Evolutionary conservation across 2,797 vertebrate genomes (phyloP).

Genomic region (Karalla daura): DNA sequence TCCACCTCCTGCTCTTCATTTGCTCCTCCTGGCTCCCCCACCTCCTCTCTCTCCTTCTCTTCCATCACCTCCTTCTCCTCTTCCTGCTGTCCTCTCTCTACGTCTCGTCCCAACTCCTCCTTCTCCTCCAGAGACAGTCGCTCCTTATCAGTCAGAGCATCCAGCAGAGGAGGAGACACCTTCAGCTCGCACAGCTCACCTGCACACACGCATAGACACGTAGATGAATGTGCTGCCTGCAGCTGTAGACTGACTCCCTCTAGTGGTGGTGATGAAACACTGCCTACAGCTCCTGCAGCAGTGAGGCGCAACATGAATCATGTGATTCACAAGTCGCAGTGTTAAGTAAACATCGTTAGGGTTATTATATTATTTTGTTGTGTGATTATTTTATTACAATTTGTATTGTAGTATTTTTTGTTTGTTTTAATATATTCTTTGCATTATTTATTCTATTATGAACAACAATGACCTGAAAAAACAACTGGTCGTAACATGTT

Average conservation of each 20-base stretch:
- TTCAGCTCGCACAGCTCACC: conserved; percentile 81
- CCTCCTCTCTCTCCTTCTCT: conserved; percentile 41
- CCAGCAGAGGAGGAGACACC: conserved; percentile 48
- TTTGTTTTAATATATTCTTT: too few species aligned
- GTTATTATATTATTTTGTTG: too few species aligned
- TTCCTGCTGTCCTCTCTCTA: conserved; percentile 69
- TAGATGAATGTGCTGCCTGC: too few species aligned
- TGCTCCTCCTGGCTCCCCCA: conserved; percentile 4
- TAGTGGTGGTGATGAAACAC: neutral
- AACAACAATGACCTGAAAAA: too few species aligned
- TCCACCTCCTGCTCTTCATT: conserved; percentile 81
- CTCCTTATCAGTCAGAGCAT: conserved; percentile 76
- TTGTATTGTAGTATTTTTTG: too few species aligned
- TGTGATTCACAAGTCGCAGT: too few species aligned
- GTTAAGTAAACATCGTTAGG: too few species aligned
- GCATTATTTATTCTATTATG: too few species aligned
- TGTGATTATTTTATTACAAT: too few species aligned
- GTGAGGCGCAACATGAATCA: too few species aligned
- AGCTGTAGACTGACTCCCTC: neutral
- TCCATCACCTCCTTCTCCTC: conserved; percentile 67
- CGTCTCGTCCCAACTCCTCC: conserved; percentile 56
- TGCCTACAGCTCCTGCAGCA: too few species aligned
- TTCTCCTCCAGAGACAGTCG: conserved; percentile 75
- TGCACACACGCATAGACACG: conserved; percentile 21
- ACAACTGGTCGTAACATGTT: too few species aligned